Evolutionary conservation across 2,888 invertebrate genomes (phyloP), one percentile per base, ranked within the genome.

Genomic region (Platycnemis pennipes): DNA sequence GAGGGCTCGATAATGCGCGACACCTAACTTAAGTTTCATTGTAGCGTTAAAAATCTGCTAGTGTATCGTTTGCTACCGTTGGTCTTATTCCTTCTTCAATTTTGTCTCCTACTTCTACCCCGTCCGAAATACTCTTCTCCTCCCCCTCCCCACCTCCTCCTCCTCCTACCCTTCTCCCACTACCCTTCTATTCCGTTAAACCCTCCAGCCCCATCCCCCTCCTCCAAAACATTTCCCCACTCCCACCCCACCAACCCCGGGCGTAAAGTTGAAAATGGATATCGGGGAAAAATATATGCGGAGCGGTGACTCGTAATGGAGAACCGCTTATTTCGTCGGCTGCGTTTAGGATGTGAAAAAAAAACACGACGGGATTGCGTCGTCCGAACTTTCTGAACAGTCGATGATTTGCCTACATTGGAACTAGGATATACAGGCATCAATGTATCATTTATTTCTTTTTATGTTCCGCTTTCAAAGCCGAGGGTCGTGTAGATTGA

Each of bases 211-310:
- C 88, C 4, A 31, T 11, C 49, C 88, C n/a, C n/a, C 46, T 4
- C 88, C 46, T 7, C n/a, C 88, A 45, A 16, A n/a, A n/a, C n/a
- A n/a, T n/a, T n/a, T n/a, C 31, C 88, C 88, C 13, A 11, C 26
- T 11, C 56, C 26, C 26, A 22, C 56, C 19, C 16, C 5, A 22
- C 56, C 56, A 56, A n/a, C 46, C 31, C 49, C 44, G 13, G 19
- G 89, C 3, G 53, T 53, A 31, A 37, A 56, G 89, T 46, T 88
- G 88, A n/a, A 88, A 88, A 46, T 53, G 89, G 89, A 89, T 89
- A 89, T 89, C 53, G 89, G 89, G 42, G 53, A 49, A 89, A 89
- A 88, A 89, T 89, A 89, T 49, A n/a, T 89, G 31, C 22, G 44
- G 88, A 46, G 49, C n/a, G 44, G 88, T 49, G 31, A 49, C n/a